Base-by-base conservation (phyloP, 2,797 vertebrate species). In the Sebastolobus altivelis region DNA sequence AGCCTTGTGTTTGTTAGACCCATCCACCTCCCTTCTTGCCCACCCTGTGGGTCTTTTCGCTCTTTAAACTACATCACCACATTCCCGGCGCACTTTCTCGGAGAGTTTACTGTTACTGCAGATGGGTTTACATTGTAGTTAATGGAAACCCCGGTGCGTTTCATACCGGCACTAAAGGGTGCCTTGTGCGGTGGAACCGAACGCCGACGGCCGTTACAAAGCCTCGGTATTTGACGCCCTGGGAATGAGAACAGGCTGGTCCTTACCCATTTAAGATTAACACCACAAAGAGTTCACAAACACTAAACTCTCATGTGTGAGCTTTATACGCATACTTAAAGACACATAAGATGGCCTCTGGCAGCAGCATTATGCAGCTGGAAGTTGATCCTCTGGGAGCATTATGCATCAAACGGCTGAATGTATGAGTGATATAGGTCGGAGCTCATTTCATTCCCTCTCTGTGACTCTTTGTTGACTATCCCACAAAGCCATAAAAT, bases 341-440 rank as follows among this genome's bases (percentile, higher is more conserved):
- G 61, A 84, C 27, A 18, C 46, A 55, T 65, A 68, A 20, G 73
- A 75, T 61, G 55, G 43, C 38, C 72, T 83, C 61, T 20, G 20
- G 62, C 35, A 62, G 75, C 65, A 58, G 77, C 71, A n/a, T n/a
- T 43, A 68, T 18, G 11, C 40, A 82, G 49, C 55, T 22, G 8
- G 33, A 80, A 82, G 76, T 79, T 72, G 79, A 77, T 88, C 85
- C 79, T 66, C n/a, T 72, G 83, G 63, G 86, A 83, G 18, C 77
- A 71, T 77, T 87, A 55, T 38, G 18, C 63, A 70, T 86, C 73
- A 86, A 79, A 85, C 2, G 11, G 66, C 63, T 82, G 58, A 76
- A 58, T 61, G 67, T 84, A 43, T 46, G 60, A 86, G 81, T 75
- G 69, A 85, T 79, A 72, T 20, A 65, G n/a, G 69, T 66, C 4